Conservation (phyloP, 2,113 vertebrate genomes). For the Microtus pennsylvanicus region DNA sequence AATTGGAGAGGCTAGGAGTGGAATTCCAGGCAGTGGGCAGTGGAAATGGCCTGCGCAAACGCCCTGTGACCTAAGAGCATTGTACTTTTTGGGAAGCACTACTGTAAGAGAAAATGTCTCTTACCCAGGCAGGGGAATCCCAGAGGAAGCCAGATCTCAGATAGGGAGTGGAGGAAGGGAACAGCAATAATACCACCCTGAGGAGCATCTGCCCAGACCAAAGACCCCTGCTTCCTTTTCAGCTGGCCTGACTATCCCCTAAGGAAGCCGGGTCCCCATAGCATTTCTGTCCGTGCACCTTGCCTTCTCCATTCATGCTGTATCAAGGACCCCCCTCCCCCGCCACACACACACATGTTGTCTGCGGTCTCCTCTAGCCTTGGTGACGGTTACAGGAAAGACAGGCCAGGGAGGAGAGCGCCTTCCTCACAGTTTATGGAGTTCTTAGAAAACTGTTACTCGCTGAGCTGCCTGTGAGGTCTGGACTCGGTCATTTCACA, state of each 20-base stretch:
- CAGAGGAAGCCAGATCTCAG: background rate
- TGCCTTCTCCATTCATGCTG: background rate
- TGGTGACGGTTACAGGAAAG: background rate
- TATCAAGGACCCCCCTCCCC: too few species aligned
- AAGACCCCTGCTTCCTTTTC: background rate
- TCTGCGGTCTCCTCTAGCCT: background rate
- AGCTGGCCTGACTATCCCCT: background rate
- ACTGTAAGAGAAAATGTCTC: background rate
- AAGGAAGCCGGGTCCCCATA: background rate
- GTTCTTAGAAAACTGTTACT: background rate
- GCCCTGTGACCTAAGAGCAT: background rate
- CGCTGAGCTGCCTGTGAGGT: background rate
- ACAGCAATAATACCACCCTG: background rate
- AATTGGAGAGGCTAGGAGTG: background rate
- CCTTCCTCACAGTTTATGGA: background rate
- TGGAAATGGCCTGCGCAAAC: background rate
- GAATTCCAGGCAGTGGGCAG: background rate
- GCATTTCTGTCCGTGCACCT: accelerated
- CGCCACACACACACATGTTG: too few species aligned
- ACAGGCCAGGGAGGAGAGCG: background rate
- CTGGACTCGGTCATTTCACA: background rate
- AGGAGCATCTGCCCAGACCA: background rate
- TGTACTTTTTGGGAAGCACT: background rate
- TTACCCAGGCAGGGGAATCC: background rate
- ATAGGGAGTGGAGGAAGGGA: too few species aligned